A percentile compares a stretch with the other conserved stretches of the same genome.
These are phyloP conservation scores for Mesembrinibis cayennensis DNA, from an alignment of 2,113 vertebrate genomes.

Conservation along the genomic window DNA sequence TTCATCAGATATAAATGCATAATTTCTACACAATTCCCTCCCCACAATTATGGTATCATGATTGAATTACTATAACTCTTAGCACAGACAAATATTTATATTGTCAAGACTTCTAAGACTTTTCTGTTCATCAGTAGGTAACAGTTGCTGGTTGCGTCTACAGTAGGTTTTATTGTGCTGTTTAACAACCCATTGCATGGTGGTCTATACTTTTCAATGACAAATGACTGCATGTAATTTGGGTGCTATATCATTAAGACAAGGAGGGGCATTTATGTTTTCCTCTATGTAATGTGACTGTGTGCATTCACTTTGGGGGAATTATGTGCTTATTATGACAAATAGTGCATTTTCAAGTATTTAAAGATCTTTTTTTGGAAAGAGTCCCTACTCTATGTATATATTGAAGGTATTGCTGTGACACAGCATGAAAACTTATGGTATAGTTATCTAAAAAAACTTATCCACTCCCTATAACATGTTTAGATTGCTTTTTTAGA, in stretches of 20 bases:
- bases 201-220: conserved; percentile 37
- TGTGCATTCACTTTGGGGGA: neutral
- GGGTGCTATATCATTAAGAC: conserved; percentile 49
- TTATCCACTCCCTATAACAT: conserved; percentile 65
- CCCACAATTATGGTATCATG: neutral
- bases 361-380: conserved; percentile 26
- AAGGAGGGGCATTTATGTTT: conserved; percentile 44
- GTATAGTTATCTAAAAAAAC: conserved; percentile 70
- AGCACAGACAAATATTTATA: conserved; percentile 10
- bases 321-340: conserved; percentile 41
- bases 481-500: conserved; percentile 82
- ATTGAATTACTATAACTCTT: conserved; percentile 12
- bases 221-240: conserved; percentile 32
- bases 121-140: conserved; percentile 8
- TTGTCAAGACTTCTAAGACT: conserved; percentile 24
- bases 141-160: neutral
- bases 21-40: neutral
- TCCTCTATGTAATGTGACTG: conserved; percentile 9
- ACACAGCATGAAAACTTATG: conserved; percentile 45
- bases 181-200: neutral
- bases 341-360: conserved; percentile 38
- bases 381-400: neutral
- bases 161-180: conserved; percentile 38
- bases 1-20: neutral
- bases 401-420: conserved; percentile 63